phyloP scores from a whole-genome alignment of 1,140 invertebrate species.

The Proctacanthus coquilletti region DNA sequence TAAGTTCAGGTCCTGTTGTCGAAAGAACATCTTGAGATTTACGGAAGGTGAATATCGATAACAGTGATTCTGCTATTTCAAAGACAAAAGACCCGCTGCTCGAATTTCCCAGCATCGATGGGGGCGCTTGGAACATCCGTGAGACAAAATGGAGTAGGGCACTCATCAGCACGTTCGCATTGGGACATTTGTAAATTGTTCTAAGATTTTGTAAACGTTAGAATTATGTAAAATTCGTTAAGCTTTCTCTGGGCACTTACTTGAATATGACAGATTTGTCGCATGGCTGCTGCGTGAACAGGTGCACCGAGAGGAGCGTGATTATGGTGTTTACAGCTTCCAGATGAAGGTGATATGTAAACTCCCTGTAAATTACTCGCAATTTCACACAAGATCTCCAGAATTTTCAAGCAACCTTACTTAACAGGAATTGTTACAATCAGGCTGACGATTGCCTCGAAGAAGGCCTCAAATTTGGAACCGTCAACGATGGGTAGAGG shows the following conservation, averaged over 20 bases:
- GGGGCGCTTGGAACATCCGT: conserved; percentile 55
- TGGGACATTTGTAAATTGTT: conserved; percentile 56
- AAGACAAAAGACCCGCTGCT: conserved; percentile 65
- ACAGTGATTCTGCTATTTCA: conserved; percentile 57
- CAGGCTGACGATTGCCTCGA: conserved; percentile 26
- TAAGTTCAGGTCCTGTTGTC: conserved; percentile 19
- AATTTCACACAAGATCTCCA: no score
- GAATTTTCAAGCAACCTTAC: no score
- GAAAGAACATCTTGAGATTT: conserved; percentile 29
- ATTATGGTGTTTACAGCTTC: conserved; percentile 79
- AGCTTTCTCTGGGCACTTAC: conserved; percentile 3
- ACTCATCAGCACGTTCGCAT: conserved; percentile 49
- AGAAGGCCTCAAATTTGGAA: conserved; percentile 28
- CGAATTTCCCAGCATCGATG: conserved; percentile 44
- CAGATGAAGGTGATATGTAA: conserved; percentile 74
- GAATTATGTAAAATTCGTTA: not conserved
- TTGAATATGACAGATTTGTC: conserved; percentile 27
- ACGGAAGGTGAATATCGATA: conserved; percentile 46
- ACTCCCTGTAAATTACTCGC: conserved; percentile 45
- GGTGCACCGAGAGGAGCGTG: conserved; percentile 73
- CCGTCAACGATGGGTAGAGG: conserved; percentile 21
- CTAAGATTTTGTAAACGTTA: conserved; percentile 23
- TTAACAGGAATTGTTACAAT: conserved; percentile 29
- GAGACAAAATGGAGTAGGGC: conserved; percentile 63
- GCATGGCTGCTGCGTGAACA: conserved; percentile 50